These are phyloP conservation scores for Neodiprion lecontei DNA, from an alignment of 1,140 invertebrate genomes.

Conservation along the genomic window DNA sequence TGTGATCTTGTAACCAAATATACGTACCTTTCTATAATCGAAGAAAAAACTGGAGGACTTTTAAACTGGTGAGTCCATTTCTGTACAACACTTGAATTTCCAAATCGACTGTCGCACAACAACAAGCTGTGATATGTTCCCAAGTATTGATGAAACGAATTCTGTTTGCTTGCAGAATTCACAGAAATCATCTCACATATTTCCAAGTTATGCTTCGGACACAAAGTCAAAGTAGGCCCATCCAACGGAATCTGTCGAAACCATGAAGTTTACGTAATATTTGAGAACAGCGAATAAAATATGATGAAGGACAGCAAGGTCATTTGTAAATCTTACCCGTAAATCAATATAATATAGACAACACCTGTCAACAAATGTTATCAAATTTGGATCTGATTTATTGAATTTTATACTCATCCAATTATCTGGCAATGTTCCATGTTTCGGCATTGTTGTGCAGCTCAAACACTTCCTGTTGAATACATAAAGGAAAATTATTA, in stretches of 20 bases:
- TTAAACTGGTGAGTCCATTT: slow-evolving; percentile 59
- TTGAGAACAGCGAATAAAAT: slow-evolving; percentile 15
- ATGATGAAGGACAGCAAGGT: slow-evolving; percentile 6
- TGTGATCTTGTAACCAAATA: not conserved
- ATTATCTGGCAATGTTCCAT: slow-evolving; percentile 36
- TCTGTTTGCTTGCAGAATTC: slow-evolving; percentile 40
- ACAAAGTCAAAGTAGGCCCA: slow-evolving; percentile 44
- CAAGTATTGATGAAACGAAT: slow-evolving; percentile 43
- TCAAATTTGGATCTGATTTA: slow-evolving; percentile 37
- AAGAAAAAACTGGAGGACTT: slow-evolving; percentile 44
- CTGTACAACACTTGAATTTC: slow-evolving; percentile 43
- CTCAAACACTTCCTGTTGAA: slow-evolving; percentile 34
- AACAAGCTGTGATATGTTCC: slow-evolving; percentile 50
- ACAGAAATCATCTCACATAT: slow-evolving; percentile 48
- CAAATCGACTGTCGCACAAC: slow-evolving; percentile 48
- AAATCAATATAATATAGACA: slow-evolving; percentile 52
- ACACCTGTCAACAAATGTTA: slow-evolving; percentile 50
- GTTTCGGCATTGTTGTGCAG: slow-evolving; percentile 27
- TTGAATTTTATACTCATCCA: slow-evolving; percentile 52
- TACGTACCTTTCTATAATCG: slow-evolving; percentile 36
- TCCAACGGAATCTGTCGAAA: slow-evolving; percentile 35
- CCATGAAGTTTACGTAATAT: slow-evolving; percentile 3
- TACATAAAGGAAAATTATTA: slow-evolving; percentile 11
- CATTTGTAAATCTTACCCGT: slow-evolving; percentile 39
- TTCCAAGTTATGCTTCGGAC: slow-evolving; percentile 48